Percentiles rank a stretch among this genome's conserved stretches.
phyloP scores from a whole-genome alignment of 2,113 vertebrate genomes.

The Proterorhinus semilunaris region DNA sequence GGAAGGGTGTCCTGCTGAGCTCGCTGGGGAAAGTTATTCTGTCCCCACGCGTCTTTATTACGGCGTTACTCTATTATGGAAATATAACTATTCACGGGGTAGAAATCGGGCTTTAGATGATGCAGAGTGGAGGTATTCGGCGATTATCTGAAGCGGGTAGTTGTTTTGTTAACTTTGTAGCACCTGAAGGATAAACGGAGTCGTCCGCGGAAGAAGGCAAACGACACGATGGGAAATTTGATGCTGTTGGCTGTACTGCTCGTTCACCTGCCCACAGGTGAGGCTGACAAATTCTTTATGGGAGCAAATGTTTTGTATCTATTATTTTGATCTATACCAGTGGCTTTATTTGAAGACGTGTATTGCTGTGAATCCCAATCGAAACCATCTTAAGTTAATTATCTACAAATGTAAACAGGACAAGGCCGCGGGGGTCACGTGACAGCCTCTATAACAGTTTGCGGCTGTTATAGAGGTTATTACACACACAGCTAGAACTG shows the following conservation, averaged over 20 bases:
- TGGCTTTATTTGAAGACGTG: background rate
- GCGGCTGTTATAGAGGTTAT: background rate
- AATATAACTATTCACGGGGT: background rate
- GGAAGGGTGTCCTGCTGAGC: background rate
- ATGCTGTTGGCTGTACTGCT: conserved; percentile 60
- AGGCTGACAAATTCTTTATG: background rate
- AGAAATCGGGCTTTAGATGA: background rate
- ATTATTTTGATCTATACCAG: background rate
- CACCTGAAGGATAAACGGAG: conserved; percentile 7
- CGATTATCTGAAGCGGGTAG: background rate
- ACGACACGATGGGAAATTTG: conserved; percentile 59
- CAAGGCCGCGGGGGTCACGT: conserved; percentile 63
- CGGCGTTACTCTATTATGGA: background rate
- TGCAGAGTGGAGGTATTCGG: background rate
- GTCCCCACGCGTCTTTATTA: background rate
- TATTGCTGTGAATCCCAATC: background rate
- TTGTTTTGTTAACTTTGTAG: conserved; percentile 22
- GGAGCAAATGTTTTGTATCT: background rate
- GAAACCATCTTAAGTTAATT: conserved; percentile 56
- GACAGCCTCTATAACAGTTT: conserved; percentile 20
- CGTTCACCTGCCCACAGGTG: conserved; percentile 68
- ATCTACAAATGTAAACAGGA: conserved; percentile 62
- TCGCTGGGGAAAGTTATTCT: conserved; percentile 2
- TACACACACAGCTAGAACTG: no score
- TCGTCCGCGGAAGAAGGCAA: conserved; percentile 33